A percentile compares a stretch with the other conserved stretches of the same genome.
These are phyloP conservation scores for Hydractinia symbiolongicarpus DNA, from an alignment of 30 jellyfish, hydroid and myxozoan species.

Conservation along the genomic window DNA sequence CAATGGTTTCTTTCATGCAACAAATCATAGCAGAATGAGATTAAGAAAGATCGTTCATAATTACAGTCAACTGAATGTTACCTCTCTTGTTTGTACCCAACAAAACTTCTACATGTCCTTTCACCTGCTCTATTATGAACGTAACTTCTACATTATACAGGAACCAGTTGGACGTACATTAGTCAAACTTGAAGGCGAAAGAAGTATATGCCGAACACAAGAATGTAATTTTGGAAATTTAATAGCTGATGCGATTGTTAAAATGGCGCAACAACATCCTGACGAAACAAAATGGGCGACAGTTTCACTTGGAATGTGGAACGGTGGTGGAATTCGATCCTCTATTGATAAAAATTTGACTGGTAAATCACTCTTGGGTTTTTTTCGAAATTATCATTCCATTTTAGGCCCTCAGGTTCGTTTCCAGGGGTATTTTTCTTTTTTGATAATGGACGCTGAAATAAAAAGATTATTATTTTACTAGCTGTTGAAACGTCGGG, in stretches of 20 bases:
- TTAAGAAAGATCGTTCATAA: too few species aligned
- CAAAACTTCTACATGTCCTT: too few species aligned
- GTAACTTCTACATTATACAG: background rate
- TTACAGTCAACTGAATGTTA: too few species aligned
- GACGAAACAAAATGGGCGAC: slow-evolving; percentile 46
- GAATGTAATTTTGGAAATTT: slow-evolving; percentile 72
- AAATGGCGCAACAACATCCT: slow-evolving; percentile 16
- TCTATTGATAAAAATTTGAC: slow-evolving; percentile 46
- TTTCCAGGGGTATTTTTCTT: background rate
- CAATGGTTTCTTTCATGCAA: too few species aligned
- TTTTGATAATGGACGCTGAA: too few species aligned
- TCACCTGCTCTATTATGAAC: too few species aligned
- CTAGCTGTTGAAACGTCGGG: too few species aligned
- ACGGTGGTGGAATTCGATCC: slow-evolving; percentile 68
- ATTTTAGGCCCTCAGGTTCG: background rate
- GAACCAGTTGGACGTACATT: slow-evolving; percentile 46
- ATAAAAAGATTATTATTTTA: too few species aligned
- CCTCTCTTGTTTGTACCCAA: too few species aligned
- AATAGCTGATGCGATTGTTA: slow-evolving; percentile 63
- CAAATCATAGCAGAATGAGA: too few species aligned
- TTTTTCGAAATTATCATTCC: too few species aligned
- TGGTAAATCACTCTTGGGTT: slow-evolving; percentile 10
- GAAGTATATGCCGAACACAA: slow-evolving; percentile 47
- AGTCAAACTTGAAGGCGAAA: slow-evolving; percentile 52
- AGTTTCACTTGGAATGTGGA: slow-evolving; percentile 60